These are phyloP conservation scores for Micropoecilia bifurca DNA, from an alignment of 2,797 vertebrate genomes.

Conservation along the genomic window DNA sequence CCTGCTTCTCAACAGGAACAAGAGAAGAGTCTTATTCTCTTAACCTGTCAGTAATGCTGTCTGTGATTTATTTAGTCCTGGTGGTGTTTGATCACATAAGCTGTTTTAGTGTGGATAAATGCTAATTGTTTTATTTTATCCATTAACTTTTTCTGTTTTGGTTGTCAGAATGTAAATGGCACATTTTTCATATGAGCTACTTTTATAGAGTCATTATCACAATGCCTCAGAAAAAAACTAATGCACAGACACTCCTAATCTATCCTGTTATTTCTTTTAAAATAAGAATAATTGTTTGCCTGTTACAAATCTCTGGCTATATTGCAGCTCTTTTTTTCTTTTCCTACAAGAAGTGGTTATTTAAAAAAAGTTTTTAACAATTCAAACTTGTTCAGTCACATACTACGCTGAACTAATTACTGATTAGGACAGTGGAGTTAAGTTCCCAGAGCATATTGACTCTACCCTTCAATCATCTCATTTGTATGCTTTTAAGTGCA, in stretches of 20 bases:
- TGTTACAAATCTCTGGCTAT: not conserved
- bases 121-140: not conserved
- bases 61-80: not conserved
- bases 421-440: not conserved
- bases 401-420: not conserved
- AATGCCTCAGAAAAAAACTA: too few relatives aligned
- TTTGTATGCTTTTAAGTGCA: not conserved
- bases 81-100: not conserved
- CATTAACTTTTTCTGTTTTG: not conserved
- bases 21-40: not conserved
- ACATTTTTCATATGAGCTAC: not conserved
- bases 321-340: not conserved
- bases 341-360: not conserved
- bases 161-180: not conserved
- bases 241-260: not conserved
- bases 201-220: too few relatives aligned
- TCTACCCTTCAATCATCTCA: not conserved
- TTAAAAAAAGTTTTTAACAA: not conserved
- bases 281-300: not conserved
- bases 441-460: not conserved
- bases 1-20: not conserved
- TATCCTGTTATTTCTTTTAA: not conserved
- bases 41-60: not conserved
- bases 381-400: not conserved
- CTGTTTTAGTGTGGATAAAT: not conserved